Percentiles rank a stretch among this genome's conserved stretches.
phyloP scores from a whole-genome alignment of 1,140 invertebrate species.

The Sitobion miscanthi region DNA sequence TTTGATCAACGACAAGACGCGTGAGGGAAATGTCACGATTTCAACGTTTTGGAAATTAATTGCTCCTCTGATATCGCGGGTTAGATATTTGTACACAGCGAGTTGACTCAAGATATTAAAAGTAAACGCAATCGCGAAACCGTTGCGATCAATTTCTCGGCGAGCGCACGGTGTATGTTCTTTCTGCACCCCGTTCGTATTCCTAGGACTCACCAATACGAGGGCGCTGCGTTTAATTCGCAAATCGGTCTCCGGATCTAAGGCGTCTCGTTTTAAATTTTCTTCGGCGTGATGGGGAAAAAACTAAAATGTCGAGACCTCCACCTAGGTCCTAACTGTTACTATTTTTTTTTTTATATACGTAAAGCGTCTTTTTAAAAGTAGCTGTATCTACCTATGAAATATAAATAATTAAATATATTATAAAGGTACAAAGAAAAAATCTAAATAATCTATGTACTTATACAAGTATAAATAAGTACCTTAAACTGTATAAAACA shows the following conservation, averaged over 20 bases:
- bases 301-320: background rate
- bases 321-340: background rate
- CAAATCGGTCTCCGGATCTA: background rate
- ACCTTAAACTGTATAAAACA: background rate
- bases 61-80: background rate
- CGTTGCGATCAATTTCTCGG: background rate
- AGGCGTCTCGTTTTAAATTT: background rate
- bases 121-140: background rate
- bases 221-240: background rate
- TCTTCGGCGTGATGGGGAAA: background rate
- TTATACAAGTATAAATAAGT: background rate
- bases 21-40: background rate
- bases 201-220: background rate
- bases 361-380: background rate
- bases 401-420: background rate
- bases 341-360: too few relatives aligned
- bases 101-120: constrained; percentile 24
- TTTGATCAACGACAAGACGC: constrained; percentile 18
- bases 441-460: background rate
- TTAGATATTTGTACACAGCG: background rate
- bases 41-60: constrained; percentile 23
- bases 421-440: background rate
- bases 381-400: background rate
- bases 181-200: background rate
- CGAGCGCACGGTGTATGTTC: background rate